These are phyloP conservation scores for Dolichoris vasculosae DNA, from an alignment of 1,140 invertebrate genomes.

Conservation along the genomic window DNA sequence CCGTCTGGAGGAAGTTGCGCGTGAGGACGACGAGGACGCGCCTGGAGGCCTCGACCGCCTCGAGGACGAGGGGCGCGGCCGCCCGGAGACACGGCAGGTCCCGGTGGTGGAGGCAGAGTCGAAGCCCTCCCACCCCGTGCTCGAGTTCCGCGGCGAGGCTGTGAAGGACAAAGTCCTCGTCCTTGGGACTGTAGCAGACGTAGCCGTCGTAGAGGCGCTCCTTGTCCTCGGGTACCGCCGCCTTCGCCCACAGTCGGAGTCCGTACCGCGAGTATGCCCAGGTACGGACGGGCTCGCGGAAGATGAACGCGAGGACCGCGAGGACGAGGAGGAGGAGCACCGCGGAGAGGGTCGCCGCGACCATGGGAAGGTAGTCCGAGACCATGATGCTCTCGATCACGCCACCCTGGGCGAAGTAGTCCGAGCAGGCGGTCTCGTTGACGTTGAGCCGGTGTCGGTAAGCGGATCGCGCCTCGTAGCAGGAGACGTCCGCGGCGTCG, in stretches of 20 bases:
- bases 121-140: conserved; percentile 81
- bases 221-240: conserved; percentile 78
- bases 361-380: conserved; percentile 88
- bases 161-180: conserved; percentile 91
- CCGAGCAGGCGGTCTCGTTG: conserved; percentile 87
- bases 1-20: conserved; percentile 88
- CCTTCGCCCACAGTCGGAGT: conserved; percentile 81
- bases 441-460: conserved; percentile 85
- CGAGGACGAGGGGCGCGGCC: conserved; percentile 84
- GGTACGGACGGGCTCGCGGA: conserved; percentile 87
- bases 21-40: conserved; percentile 87
- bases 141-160: conserved; percentile 90
- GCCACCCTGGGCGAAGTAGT: conserved; percentile 87
- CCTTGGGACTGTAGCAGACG: conserved; percentile 93
- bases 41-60: conserved; percentile 89
- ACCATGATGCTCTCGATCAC: conserved; percentile 88
- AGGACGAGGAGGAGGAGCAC: conserved; percentile 83
- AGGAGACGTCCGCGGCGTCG: conserved; percentile 86
- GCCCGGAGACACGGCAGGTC: conserved; percentile 87
- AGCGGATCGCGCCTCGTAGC: conserved; percentile 83
- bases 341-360: conserved; percentile 84
- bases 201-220: conserved; percentile 95
- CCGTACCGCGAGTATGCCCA: conserved; percentile 93
- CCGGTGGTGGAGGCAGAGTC: conserved; percentile 90
- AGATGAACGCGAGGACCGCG: conserved; percentile 86